Evolutionary conservation across 2,113 vertebrate species (phyloP).

Genomic region (Motacilla alba): DNA sequence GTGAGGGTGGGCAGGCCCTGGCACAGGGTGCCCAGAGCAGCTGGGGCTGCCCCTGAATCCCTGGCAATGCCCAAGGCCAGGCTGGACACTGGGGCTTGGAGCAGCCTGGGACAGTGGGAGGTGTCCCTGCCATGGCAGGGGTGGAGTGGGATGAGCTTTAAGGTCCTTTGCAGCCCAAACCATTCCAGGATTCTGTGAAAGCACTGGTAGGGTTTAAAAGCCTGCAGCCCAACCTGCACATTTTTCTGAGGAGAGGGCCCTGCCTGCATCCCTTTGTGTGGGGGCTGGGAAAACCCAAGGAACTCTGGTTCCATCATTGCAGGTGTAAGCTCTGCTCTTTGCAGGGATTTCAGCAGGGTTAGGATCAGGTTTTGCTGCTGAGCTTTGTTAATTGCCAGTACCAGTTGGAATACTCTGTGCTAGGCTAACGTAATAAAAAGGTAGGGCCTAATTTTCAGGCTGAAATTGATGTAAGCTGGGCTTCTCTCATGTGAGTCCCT

Average conservation of each 20-base stretch:
- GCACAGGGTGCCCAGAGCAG: neutral
- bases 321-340: neutral
- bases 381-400: neutral
- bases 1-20: neutral
- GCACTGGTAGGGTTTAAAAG: neutral
- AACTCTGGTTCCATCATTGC: fast-evolving
- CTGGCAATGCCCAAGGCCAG: neutral
- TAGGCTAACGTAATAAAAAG: neutral
- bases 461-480: neutral
- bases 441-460: neutral
- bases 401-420: neutral
- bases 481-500: neutral
- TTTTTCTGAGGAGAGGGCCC: neutral
- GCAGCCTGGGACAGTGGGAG: neutral
- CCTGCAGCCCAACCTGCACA: neutral
- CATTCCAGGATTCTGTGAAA: neutral
- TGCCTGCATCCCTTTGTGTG: neutral
- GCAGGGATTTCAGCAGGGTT: neutral
- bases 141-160: fast-evolving
- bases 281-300: neutral
- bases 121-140: neutral
- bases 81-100: neutral
- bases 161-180: neutral
- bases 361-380: neutral
- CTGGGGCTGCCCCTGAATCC: neutral